phyloP scores from a whole-genome alignment of 2,888 invertebrate species.

The Callyntrura sp. region DNA sequence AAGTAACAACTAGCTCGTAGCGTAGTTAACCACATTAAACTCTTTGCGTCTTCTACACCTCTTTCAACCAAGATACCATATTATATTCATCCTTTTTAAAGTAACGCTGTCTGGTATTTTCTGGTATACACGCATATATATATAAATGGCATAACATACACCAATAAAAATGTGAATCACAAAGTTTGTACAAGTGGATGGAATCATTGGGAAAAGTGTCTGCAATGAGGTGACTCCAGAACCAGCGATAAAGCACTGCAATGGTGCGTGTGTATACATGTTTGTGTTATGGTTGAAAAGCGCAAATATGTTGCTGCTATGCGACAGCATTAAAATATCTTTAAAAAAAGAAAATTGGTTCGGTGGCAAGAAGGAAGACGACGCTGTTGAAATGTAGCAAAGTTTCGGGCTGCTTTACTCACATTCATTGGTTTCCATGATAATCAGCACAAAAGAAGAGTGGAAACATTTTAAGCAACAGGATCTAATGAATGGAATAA shows the following conservation, averaged over 20 bases:
- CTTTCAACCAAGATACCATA: neutral
- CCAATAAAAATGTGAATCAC: neutral
- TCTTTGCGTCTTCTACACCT: constrained; percentile 13
- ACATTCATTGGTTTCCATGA: constrained; percentile 52
- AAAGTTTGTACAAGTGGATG: neutral
- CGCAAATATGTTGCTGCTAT: neutral
- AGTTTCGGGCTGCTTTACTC: constrained; percentile 15
- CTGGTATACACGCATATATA: neutral
- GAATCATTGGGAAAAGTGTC: constrained; percentile 7
- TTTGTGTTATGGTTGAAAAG: neutral
- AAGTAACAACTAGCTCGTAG: neutral
- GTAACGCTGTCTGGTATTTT: neutral
- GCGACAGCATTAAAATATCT: neutral
- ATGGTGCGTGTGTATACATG: neutral
- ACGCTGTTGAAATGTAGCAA: constrained; percentile 31
- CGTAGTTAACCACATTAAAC: constrained; percentile 46
- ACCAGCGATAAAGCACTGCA: neutral
- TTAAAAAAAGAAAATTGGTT: neutral
- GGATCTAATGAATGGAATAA: constrained; percentile 63
- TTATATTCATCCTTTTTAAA: constrained; percentile 1
- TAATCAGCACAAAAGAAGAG: constrained; percentile 52
- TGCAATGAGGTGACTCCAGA: neutral
- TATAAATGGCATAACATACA: neutral
- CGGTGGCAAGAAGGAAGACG: constrained; percentile 1
- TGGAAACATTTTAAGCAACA: constrained; percentile 47